phyloP scores from a whole-genome alignment of 2,888 invertebrate species.

The Eucriotettix oculatus region DNA sequence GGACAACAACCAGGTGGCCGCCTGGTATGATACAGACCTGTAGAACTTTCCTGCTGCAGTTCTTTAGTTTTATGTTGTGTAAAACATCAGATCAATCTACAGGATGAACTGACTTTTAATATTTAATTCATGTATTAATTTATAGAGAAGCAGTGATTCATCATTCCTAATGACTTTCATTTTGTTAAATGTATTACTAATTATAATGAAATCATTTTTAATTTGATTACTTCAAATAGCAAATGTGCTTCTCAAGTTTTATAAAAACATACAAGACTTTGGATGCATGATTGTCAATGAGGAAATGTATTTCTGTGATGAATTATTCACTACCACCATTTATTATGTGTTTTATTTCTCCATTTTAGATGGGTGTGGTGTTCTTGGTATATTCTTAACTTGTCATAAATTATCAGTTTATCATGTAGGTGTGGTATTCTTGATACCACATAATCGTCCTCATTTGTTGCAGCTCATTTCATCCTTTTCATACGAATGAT shows the following conservation, averaged over 20 bases:
- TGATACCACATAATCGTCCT: not conserved
- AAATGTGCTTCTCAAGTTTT: too few species aligned
- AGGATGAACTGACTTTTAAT: too few species aligned
- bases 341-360: not conserved
- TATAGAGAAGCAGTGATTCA: too few species aligned
- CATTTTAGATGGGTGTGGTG: not conserved
- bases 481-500: not conserved
- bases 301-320: not conserved
- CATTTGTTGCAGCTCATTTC: not conserved
- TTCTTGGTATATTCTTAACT: not conserved
- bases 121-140: too few species aligned
- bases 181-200: too few species aligned
- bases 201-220: too few species aligned
- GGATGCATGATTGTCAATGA: not conserved
- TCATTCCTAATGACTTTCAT: too few species aligned
- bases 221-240: too few species aligned
- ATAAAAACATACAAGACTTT: not conserved
- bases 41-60: conserved; percentile 25
- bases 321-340: not conserved
- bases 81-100: too few species aligned
- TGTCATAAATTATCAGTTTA: not conserved
- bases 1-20: conserved; percentile 82
- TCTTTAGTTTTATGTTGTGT: too few species aligned
- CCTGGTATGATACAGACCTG: conserved; percentile 96
- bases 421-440: not conserved